Evolutionary conservation across 2,113 vertebrate species (phyloP).

Genomic region (Peromyscus leucopus): DNA sequence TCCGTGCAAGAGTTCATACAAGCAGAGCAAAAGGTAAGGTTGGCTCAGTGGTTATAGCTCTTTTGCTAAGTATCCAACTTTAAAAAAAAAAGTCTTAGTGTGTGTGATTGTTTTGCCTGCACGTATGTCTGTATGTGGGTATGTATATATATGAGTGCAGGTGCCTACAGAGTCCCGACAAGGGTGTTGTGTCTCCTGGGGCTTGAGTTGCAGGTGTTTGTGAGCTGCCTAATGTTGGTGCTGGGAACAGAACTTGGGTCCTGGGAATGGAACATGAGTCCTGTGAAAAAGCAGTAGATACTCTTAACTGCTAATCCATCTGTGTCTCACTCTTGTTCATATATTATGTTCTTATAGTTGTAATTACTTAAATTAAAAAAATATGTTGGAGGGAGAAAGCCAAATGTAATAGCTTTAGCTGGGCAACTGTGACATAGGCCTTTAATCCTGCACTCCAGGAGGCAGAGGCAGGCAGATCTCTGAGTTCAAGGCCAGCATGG

Average conservation of each 20-base stretch:
- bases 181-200: background rate
- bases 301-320: background rate
- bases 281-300: background rate
- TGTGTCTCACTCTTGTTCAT: background rate
- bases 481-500: background rate
- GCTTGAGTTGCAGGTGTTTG: background rate
- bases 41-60: background rate
- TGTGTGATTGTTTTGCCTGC: background rate
- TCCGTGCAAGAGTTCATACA: slow-evolving; percentile 97
- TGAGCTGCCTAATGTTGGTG: background rate
- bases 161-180: too few relatives aligned
- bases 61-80: background rate
- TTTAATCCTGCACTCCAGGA: background rate
- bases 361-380: background rate
- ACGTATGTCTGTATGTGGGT: too few relatives aligned
- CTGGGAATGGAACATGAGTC: background rate
- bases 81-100: background rate
- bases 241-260: background rate
- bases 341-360: background rate
- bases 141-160: background rate
- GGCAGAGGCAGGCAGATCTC: background rate
- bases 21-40: slow-evolving; percentile 99
- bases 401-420: background rate
- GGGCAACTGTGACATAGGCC: background rate
- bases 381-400: background rate